These are phyloP conservation scores for Apocrypta bakeri DNA, from an alignment of 1,140 invertebrate genomes.

Conservation along the genomic window DNA sequence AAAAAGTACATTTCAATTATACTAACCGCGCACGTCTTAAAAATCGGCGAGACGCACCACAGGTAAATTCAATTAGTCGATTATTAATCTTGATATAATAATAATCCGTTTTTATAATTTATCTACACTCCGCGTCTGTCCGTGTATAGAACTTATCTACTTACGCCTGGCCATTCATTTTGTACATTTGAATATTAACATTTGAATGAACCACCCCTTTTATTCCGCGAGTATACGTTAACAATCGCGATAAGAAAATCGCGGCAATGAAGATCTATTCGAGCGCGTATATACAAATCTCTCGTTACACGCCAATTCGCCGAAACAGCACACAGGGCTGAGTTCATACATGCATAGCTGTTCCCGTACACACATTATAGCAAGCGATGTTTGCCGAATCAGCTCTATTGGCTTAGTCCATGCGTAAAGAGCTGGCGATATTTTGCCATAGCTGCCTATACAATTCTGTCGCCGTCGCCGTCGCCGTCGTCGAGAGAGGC, in stretches of 20 bases:
- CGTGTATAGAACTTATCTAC: background rate
- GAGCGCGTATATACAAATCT: background rate
- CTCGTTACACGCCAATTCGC: background rate
- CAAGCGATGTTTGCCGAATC: slow-evolving; percentile 59
- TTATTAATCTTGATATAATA: no score
- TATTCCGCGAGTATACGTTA: background rate
- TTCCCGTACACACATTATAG: slow-evolving; percentile 47
- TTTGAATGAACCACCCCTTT: no score
- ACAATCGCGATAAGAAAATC: background rate
- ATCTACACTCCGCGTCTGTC: background rate
- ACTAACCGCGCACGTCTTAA: no score
- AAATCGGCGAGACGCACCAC: no score
- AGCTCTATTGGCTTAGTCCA: slow-evolving; percentile 60
- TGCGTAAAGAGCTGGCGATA: slow-evolving; percentile 42
- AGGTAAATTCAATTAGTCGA: no score
- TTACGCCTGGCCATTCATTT: background rate
- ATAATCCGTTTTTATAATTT: background rate
- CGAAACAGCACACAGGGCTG: slow-evolving; percentile 49
- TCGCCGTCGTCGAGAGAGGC: background rate
- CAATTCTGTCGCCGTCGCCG: background rate
- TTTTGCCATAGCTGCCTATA: background rate
- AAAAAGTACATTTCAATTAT: no score
- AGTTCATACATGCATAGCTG: slow-evolving; percentile 12
- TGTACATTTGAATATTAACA: no score
- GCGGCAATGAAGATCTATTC: background rate